Evolutionary conservation across 2,113 vertebrate species (phyloP).

Genomic region (Taxidea taxus): DNA sequence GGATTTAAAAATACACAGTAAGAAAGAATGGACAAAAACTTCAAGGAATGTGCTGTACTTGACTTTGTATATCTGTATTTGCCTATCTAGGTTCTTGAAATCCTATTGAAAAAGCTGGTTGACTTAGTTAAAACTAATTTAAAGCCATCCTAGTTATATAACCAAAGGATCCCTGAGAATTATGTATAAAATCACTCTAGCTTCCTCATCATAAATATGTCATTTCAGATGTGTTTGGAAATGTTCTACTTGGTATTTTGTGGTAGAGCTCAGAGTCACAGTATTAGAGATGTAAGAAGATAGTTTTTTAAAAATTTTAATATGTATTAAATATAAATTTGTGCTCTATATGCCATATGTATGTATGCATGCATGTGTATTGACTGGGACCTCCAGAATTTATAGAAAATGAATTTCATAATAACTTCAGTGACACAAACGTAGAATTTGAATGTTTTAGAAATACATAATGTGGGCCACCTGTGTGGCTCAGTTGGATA

Average conservation of each 20-base stretch:
- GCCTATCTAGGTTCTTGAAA: neutral
- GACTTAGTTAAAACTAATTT: slow-evolving; percentile 73
- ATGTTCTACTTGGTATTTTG: slow-evolving; percentile 69
- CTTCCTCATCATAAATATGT: slow-evolving; percentile 74
- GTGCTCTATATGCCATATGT: neutral
- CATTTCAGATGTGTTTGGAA: slow-evolving; percentile 69
- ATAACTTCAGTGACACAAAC: neutral
- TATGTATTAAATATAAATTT: neutral
- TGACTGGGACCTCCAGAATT: neutral
- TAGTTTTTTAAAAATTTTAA: neutral
- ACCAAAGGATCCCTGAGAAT: slow-evolving; percentile 53
- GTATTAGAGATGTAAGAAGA: neutral
- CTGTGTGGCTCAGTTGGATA: neutral
- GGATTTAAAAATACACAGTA: neutral
- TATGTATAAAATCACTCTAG: slow-evolving; percentile 44
- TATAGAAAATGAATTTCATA: neutral
- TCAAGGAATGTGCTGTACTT: neutral
- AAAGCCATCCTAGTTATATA: slow-evolving; percentile 67
- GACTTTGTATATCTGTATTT: neutral
- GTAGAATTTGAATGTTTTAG: neutral
- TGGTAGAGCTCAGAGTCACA: slow-evolving; percentile 63
- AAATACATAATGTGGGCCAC: neutral
- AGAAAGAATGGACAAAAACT: neutral
- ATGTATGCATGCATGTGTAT: neutral
- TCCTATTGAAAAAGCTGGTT: slow-evolving; percentile 36